Conservation (phyloP, 2,797 vertebrate genomes). For the Urocyon cinereoargenteus region DNA sequence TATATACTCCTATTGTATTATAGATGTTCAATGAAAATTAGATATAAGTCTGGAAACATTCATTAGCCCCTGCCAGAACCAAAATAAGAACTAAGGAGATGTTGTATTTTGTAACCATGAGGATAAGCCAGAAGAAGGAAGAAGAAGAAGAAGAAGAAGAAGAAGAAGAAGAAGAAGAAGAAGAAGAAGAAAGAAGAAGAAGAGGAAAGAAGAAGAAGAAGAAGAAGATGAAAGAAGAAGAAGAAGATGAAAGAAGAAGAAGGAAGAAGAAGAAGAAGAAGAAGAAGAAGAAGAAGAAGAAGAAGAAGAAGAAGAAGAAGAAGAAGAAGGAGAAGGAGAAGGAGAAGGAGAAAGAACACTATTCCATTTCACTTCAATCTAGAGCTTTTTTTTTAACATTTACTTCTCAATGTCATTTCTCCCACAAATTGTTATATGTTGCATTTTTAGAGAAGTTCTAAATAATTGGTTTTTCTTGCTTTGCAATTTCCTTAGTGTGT, state of each 20-base stretch:
- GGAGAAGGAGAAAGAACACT: slow-evolving; percentile 49
- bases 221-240: not conserved
- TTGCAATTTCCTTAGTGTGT: slow-evolving; percentile 82
- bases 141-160: not conserved
- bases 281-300: slow-evolving; percentile 17
- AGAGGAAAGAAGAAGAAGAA: slow-evolving; percentile 39
- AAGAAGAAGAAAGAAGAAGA: slow-evolving; percentile 48
- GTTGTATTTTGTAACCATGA: slow-evolving; percentile 79
- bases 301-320: slow-evolving; percentile 60
- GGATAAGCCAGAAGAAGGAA: slow-evolving; percentile 75
- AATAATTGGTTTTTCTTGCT: slow-evolving; percentile 80
- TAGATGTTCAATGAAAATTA: slow-evolving; percentile 82
- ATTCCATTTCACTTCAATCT: slow-evolving; percentile 76
- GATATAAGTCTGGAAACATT: slow-evolving; percentile 82
- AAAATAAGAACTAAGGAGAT: slow-evolving; percentile 83
- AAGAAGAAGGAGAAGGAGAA: slow-evolving; percentile 1
- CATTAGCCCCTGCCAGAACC: slow-evolving; percentile 80
- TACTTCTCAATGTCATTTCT: slow-evolving; percentile 81
- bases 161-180: not conserved
- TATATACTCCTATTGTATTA: slow-evolving; percentile 59
- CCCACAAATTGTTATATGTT: slow-evolving; percentile 79
- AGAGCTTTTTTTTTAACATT: slow-evolving; percentile 82
- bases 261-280: not conserved
- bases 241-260: slow-evolving; percentile 59
- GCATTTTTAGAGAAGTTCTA: slow-evolving; percentile 79